These are phyloP conservation scores for Serripes groenlandicus DNA, from an alignment of 2,888 invertebrate genomes.

Conservation along the genomic window DNA sequence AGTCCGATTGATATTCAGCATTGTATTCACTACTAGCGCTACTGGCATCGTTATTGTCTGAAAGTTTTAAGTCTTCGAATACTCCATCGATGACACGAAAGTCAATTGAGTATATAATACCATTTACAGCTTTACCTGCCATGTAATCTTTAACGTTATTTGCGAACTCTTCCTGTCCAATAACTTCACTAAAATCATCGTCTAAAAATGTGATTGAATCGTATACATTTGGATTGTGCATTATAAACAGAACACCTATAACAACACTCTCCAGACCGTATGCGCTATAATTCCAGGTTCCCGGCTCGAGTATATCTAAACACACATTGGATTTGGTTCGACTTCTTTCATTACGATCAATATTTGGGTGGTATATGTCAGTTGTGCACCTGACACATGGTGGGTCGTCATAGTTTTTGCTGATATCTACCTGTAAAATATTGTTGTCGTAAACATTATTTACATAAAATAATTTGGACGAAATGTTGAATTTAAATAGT, in stretches of 20 bases:
- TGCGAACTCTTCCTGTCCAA: slow-evolving; percentile 17
- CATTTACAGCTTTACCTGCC: slow-evolving; percentile 34
- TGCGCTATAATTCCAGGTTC: slow-evolving; percentile 1
- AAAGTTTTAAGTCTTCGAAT: neutral
- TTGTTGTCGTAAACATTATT: no score
- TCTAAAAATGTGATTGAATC: slow-evolving; percentile 31
- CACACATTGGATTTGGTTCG: slow-evolving; percentile 36
- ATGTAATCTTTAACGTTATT: slow-evolving; percentile 45
- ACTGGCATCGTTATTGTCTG: neutral
- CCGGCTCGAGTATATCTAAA: slow-evolving; percentile 34
- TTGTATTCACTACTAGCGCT: neutral
- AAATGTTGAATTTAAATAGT: no score
- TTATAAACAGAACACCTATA: slow-evolving; percentile 32
- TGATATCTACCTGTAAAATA: slow-evolving; percentile 19
- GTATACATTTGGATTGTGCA: slow-evolving; percentile 44
- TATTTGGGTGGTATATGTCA: slow-evolving; percentile 56
- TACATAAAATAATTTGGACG: no score
- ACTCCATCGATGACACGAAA: slow-evolving; percentile 32
- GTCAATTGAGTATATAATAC: neutral
- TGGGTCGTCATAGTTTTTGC: neutral
- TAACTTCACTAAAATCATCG: neutral
- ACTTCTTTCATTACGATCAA: slow-evolving; percentile 24
- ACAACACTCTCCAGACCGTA: slow-evolving; percentile 42
- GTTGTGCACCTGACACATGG: slow-evolving; percentile 44
- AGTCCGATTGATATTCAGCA: neutral